Evolutionary conservation across 1,140 invertebrate genomes (phyloP).

Genomic region (Argopecten irradians): DNA sequence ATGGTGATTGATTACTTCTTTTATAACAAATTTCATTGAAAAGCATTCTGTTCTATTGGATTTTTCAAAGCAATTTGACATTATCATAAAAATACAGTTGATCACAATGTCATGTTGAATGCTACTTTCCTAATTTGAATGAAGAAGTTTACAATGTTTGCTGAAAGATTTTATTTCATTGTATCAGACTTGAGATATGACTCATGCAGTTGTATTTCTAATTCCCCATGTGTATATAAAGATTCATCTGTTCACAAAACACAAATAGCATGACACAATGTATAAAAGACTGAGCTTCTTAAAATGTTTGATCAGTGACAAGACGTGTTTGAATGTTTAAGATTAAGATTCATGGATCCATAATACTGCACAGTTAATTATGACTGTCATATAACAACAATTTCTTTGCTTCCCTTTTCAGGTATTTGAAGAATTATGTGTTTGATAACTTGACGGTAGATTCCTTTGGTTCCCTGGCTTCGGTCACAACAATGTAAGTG

Average conservation of each 20-base stretch:
- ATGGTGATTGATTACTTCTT: too few species aligned
- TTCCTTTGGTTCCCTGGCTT: constrained; percentile 24
- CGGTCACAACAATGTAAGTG: constrained; percentile 47
- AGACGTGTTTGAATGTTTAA: neutral
- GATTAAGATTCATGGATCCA: neutral
- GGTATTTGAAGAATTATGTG: constrained; percentile 36
- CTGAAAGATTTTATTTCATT: too few species aligned
- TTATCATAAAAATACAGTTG: too few species aligned
- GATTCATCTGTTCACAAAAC: neutral
- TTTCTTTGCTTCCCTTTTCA: constrained; percentile 26
- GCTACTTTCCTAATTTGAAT: too few species aligned
- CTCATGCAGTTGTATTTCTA: neutral
- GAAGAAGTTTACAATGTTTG: too few species aligned
- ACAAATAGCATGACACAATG: neutral
- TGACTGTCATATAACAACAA: neutral
- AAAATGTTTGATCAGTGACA: neutral
- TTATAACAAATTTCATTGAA: too few species aligned
- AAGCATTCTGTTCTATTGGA: too few species aligned
- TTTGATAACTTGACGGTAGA: constrained; percentile 48
- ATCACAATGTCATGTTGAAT: too few species aligned
- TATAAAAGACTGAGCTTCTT: neutral
- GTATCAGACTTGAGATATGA: neutral
- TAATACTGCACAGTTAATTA: neutral
- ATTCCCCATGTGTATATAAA: neutral
- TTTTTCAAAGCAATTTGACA: too few species aligned